These are phyloP conservation scores for Drosophila pruinosa DNA, from an alignment of 1,140 invertebrate species.

Conservation along the genomic window DNA sequence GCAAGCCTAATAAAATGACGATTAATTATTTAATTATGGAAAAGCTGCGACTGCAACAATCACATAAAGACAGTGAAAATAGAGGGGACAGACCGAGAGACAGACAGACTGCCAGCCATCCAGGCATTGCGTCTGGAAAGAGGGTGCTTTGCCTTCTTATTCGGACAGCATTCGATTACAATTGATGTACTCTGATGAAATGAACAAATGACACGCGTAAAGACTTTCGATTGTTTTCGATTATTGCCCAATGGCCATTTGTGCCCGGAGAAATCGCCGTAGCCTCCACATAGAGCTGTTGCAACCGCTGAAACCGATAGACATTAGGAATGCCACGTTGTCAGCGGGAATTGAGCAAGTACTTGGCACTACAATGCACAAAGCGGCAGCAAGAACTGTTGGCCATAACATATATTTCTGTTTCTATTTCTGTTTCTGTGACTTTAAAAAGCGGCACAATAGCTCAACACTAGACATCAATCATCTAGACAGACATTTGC, in stretches of 20 bases:
- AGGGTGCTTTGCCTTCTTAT: not conserved
- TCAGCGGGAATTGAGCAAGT: slow-evolving; percentile 5
- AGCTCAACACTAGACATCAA: slow-evolving; percentile 16
- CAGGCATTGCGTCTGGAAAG: not conserved
- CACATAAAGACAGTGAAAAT: not conserved
- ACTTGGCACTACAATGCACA: not conserved
- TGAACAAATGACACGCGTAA: slow-evolving; percentile 7
- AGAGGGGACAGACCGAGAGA: not conserved
- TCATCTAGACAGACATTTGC: slow-evolving; percentile 14
- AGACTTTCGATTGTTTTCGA: slow-evolving; percentile 36
- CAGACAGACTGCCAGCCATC: not conserved
- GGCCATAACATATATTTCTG: not conserved
- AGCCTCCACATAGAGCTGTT: not conserved
- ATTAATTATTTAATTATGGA: slow-evolving; percentile 63
- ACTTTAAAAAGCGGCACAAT: slow-evolving; percentile 1
- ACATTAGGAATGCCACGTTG: not conserved
- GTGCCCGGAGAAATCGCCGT: slow-evolving; percentile 18
- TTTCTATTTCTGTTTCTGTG: not conserved
- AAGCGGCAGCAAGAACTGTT: slow-evolving; percentile 7
- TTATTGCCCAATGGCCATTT: slow-evolving; percentile 16
- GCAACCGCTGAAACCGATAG: not conserved
- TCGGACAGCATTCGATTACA: slow-evolving; percentile 3
- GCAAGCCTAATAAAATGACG: slow-evolving; percentile 49
- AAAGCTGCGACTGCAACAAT: slow-evolving; percentile 44
- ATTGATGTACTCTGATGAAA: not conserved